Evolutionary conservation across 2,797 vertebrate genomes (phyloP), one percentile per base, ranked within the genome.

Genomic region (Salmo trutta): DNA sequence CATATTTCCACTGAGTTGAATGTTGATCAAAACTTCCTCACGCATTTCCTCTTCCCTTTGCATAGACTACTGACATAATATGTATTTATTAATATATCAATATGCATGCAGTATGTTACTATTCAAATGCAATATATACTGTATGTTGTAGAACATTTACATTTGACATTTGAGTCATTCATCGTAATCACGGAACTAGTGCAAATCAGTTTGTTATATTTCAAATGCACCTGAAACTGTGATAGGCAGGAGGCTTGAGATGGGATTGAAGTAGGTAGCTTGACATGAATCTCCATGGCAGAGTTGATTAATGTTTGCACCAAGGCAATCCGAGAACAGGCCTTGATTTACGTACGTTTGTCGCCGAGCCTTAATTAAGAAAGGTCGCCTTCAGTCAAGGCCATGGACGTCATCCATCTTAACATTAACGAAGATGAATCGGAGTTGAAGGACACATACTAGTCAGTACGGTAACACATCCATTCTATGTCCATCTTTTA

Each of bases 351-450:
- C 6, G 31, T 24, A 71, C 64, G 31, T 51, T 62, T 29, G 54
- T 62, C 41, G 54, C 53, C 15, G 14, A 71, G 33, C 15, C 75
- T 31, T 77, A 72, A 65, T 77, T 77, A 51, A n/a, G 54, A 5
- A 24, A 36, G n/a, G 41, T 54, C 4, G 70, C 5, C 36, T 71
- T 70, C 27, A 24, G 33, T 19, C 53, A 64, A 19, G 33, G 41
- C 21, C 41, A 62, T 64, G 33, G 33, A 27, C 41, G 31, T n/a
- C 19, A 27, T 76, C 51, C 51, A 68, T 68, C 67, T 41, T 10
- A 29, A 70, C 31, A 2, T 2, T 59, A 41, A 41, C 53, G 14
- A 62, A 59, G 19, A 47, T 56, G 47, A 17, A 74, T 64, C 29
- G 5, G n/a, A 47, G 17, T 10, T 17, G 4, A 19, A 8, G 27